phyloP scores from a whole-genome alignment of 1,140 invertebrate genomes.

The Helicoverpa armigera region DNA sequence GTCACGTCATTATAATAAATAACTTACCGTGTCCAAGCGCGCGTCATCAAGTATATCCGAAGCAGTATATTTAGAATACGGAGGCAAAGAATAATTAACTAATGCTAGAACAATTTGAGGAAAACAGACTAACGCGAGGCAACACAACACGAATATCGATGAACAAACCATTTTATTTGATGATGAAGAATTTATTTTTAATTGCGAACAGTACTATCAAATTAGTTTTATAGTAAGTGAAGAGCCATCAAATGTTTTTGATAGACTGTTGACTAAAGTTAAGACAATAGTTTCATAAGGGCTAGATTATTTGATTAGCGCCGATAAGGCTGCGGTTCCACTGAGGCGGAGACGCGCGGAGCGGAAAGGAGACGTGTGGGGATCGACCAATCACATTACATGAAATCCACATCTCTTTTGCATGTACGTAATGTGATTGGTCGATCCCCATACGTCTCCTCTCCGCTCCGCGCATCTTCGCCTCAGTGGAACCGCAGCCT shows the following conservation, averaged over 20 bases:
- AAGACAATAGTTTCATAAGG: conserved; percentile 47
- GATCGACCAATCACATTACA: too few relatives aligned
- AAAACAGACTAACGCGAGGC: background rate
- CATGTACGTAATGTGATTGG: too few relatives aligned
- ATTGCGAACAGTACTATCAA: background rate
- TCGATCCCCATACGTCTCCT: too few relatives aligned
- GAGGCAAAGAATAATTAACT: conserved; percentile 49
- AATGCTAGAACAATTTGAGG: conserved; percentile 9
- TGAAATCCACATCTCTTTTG: too few relatives aligned
- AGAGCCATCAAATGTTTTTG: conserved; percentile 7
- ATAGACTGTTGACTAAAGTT: conserved; percentile 32
- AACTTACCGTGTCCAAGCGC: conserved; percentile 75
- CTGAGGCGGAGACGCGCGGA: too few relatives aligned
- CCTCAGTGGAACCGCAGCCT: too few relatives aligned
- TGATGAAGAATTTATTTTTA: background rate
- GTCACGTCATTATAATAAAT: background rate
- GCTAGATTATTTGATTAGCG: conserved; percentile 46
- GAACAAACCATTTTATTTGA: conserved; percentile 28
- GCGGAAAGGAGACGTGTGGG: too few relatives aligned
- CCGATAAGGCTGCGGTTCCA: too few relatives aligned
- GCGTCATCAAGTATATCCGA: conserved; percentile 72
- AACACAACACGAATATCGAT: background rate
- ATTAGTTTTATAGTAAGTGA: conserved; percentile 34
- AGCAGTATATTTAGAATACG: conserved; percentile 48
- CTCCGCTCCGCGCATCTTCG: too few relatives aligned